Percentiles rank a stretch among this genome's conserved stretches.
Conservation (phyloP, 2,113 vertebrate genomes). For the Nasalis larvatus region DNA sequence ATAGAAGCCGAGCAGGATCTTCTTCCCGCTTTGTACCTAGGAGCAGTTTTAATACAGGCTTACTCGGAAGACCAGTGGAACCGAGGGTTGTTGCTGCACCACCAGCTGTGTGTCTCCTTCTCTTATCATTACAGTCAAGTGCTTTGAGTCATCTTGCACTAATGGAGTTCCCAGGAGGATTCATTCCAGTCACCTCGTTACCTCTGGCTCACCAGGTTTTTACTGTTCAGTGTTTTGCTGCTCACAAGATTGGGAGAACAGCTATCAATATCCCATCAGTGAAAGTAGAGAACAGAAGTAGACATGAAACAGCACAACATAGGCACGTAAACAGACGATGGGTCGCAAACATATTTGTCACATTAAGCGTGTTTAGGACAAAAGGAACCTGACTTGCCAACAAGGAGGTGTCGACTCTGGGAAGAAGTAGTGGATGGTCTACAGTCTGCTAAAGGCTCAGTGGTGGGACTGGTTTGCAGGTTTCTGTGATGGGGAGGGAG, state of each 20-base stretch:
- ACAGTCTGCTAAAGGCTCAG: neutral
- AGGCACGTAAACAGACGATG: neutral
- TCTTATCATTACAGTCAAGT: neutral
- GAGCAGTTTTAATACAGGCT: neutral
- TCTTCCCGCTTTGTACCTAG: neutral
- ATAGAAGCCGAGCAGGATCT: neutral
- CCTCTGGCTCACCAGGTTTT: neutral
- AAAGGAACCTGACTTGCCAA: neutral
- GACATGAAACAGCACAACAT: neutral
- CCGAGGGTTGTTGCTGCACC: neutral
- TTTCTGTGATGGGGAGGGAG: neutral
- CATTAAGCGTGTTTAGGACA: neutral
- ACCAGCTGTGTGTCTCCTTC: neutral
- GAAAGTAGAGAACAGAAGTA: neutral
- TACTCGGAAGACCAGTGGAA: neutral
- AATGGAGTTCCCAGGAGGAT: neutral
- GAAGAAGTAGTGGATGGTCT: neutral
- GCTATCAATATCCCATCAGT: neutral
- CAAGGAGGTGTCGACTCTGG: neutral
- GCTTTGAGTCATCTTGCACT: neutral
- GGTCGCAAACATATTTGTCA: neutral
- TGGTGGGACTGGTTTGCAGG: neutral
- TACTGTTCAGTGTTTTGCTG: neutral
- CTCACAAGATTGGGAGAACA: neutral
- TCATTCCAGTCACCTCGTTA: neutral